Evolutionary conservation across 2,113 vertebrate species (phyloP).

Genomic region (Peucedramus taeniatus): DNA sequence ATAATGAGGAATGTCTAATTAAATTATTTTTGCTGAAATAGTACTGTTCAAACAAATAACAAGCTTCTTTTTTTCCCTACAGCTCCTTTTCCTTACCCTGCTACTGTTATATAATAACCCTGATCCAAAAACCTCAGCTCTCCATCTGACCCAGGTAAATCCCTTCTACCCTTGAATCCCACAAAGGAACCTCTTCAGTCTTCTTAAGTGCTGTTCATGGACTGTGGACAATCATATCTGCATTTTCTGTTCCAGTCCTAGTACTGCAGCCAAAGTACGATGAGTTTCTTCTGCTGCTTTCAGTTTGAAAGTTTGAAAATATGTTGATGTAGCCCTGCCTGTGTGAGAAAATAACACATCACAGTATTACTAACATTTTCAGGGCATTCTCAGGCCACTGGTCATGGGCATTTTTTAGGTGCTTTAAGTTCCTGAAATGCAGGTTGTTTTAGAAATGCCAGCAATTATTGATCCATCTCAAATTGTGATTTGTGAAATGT

Average conservation of each 20-base stretch:
- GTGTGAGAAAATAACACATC: neutral
- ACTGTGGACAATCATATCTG: neutral
- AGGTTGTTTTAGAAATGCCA: neutral
- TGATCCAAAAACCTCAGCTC: neutral
- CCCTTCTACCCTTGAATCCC: fast-evolving
- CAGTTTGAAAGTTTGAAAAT: neutral
- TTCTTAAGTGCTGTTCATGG: neutral
- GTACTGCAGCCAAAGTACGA: neutral
- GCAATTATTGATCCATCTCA: neutral
- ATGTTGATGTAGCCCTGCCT: neutral
- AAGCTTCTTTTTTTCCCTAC: neutral
- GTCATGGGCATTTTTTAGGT: neutral
- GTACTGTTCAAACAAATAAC: neutral
- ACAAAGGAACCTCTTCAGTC: neutral
- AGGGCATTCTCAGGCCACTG: neutral
- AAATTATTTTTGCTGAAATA: neutral
- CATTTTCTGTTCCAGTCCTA: neutral
- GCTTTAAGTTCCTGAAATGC: neutral
- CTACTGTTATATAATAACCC: neutral
- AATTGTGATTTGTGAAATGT: neutral
- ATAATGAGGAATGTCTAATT: neutral
- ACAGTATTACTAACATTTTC: neutral
- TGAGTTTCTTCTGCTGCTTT: neutral
- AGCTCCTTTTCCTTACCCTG: neutral
- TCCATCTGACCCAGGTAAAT: neutral